Percentiles rank a stretch among this genome's conserved stretches.
These are phyloP conservation scores for Spisula solida DNA, from an alignment of 2,888 invertebrate species.

Conservation along the genomic window DNA sequence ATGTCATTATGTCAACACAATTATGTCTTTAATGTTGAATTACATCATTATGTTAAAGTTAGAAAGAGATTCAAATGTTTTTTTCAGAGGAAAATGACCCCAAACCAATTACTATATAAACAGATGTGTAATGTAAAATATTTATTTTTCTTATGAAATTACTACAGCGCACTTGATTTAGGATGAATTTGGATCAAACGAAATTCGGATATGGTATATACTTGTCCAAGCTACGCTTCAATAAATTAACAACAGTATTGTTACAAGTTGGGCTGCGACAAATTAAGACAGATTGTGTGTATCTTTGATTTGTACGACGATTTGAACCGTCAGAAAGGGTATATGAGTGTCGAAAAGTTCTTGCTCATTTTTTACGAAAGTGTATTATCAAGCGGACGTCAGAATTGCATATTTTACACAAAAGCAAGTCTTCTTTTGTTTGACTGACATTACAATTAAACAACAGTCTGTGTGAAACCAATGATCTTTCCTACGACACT, in stretches of 20 bases:
- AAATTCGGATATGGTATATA: no score
- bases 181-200: conserved; percentile 13
- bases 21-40: conserved; percentile 53
- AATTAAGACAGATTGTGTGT: no score
- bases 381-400: no score
- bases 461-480: no score
- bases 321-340: no score
- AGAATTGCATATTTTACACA: no score
- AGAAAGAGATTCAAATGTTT: conserved; percentile 22
- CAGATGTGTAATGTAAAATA: conserved; percentile 19
- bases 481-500: background rate
- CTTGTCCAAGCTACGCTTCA: background rate
- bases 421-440: no score
- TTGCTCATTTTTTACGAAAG: no score
- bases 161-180: background rate
- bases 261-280: background rate
- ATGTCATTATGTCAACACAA: conserved; percentile 65
- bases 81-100: conserved; percentile 20
- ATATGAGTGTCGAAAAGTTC: no score
- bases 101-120: conserved; percentile 36
- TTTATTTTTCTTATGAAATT: conserved; percentile 2
- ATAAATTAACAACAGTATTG: background rate
- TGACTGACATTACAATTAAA: no score
- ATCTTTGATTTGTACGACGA: no score
- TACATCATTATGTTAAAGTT: conserved; percentile 40